Evolutionary conservation across 2,888 invertebrate species (phyloP).

Genomic region (Macrophya alboannulata): DNA sequence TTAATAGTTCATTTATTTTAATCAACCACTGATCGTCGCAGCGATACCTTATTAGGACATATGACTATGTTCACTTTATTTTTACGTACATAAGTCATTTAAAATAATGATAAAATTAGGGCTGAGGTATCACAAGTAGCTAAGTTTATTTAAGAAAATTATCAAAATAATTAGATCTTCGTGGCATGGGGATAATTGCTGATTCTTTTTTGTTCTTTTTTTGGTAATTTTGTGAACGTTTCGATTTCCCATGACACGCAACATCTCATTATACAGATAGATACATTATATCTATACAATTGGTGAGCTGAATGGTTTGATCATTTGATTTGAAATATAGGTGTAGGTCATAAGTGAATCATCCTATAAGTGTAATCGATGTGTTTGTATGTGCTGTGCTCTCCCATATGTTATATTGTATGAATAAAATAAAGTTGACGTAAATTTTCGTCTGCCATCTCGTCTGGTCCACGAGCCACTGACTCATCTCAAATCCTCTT

Average conservation of each 20-base stretch:
- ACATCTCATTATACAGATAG: neutral
- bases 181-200: neutral
- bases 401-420: neutral
- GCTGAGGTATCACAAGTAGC: neutral
- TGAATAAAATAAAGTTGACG: conserved; percentile 51
- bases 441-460: conserved; percentile 48
- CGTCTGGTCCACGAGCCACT: conserved; percentile 53
- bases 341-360: neutral
- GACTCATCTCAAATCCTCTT: conserved; percentile 52
- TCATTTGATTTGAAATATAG: neutral
- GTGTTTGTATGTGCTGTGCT: neutral
- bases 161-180: neutral
- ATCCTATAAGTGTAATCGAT: neutral
- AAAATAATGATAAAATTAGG: neutral
- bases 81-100: conserved; percentile 33
- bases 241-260: neutral
- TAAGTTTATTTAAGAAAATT: neutral
- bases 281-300: neutral
- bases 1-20: conserved; percentile 18
- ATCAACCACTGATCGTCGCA: neutral
- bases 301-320: neutral
- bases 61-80: neutral
- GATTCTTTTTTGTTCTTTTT: neutral
- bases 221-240: neutral
- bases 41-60: conserved; percentile 33